Evolutionary conservation across 2,113 vertebrate species (phyloP), one percentile per base, ranked within the genome.

Genomic region (Tragelaphus strepsiceros): DNA sequence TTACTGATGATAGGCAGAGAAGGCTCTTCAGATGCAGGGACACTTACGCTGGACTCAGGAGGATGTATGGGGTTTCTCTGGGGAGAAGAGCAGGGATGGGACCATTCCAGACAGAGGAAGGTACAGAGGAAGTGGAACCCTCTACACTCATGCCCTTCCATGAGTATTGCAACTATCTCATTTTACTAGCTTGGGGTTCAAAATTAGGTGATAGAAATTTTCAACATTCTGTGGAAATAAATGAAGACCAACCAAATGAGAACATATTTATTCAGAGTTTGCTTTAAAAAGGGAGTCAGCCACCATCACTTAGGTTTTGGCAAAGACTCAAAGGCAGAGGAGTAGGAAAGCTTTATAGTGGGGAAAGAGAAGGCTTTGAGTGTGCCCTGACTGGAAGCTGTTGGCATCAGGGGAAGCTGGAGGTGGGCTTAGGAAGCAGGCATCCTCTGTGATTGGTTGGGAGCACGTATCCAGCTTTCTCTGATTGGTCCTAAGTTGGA

Each of bases 141-240:
- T 28, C 21, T n/a, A 4, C 26, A 32, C 1, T 0, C 6, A 6
- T 7, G 12, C 19, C 13, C 24, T 24, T 53, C 62, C 0, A 0
- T 22, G 53, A 62, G 15, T 28, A 74, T 35, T 15, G 14, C 24
- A 46, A 30, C 62, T 22, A 2, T 49, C 39, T 17, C 10, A 14
- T 24, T 77, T 46, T 12, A 64, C 46, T 77, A 67, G 32, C 28
- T 22, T 28, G 32, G 61, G 19, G 21, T 86, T 86, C 67, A 91
- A 97, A 67, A 74, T 22, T 74, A 51, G 28, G 5, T 81, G 43
- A 26, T 13, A 30, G 74, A 19, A 19, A 71, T 11, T 90, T 22
- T 51, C 30, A 90, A 84, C 6, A 13, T 58, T 62, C 64, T 21
- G 5, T 56, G 74, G 35, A 84, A 84, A 67, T 49, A 28, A 91